These are phyloP conservation scores for Polydrusus tereticollis DNA, from an alignment of 2,888 invertebrate species.

Conservation along the genomic window DNA sequence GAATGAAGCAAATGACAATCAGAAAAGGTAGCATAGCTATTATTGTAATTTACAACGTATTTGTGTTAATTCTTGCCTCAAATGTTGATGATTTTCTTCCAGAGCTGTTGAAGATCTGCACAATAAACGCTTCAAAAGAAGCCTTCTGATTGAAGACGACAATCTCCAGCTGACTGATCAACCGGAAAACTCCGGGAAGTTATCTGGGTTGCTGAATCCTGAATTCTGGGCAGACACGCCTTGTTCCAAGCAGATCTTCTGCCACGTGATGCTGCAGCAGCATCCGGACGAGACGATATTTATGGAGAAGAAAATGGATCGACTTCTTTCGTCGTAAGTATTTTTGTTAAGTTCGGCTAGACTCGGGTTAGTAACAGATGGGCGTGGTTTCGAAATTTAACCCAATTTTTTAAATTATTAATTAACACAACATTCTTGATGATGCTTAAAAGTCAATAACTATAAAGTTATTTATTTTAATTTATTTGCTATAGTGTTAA, in stretches of 20 bases:
- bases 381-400: too few relatives aligned
- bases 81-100: neutral
- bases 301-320: conserved; percentile 87
- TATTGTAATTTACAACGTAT: too few relatives aligned
- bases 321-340: conserved; percentile 80
- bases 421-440: too few relatives aligned
- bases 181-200: conserved; percentile 60
- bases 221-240: conserved; percentile 80
- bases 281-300: conserved; percentile 77
- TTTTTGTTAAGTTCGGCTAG: neutral
- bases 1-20: conserved; percentile 44
- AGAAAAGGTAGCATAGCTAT: conserved; percentile 48
- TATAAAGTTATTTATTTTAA: too few relatives aligned
- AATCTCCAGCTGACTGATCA: conserved; percentile 61
- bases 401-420: too few relatives aligned
- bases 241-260: conserved; percentile 83
- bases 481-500: neutral
- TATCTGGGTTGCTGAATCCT: conserved; percentile 58
- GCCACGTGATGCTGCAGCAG: conserved; percentile 80
- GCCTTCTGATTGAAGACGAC: conserved; percentile 64
- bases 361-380: too few relatives aligned
- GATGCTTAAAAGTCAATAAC: too few relatives aligned
- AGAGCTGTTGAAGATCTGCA: conserved; percentile 22
- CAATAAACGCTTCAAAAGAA: conserved; percentile 60
- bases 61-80: neutral